A percentile compares a stretch with the other conserved stretches of the same genome.
These are phyloP conservation scores for Chelon labrosus DNA, from an alignment of 2,797 vertebrate genomes.

Conservation along the genomic window DNA sequence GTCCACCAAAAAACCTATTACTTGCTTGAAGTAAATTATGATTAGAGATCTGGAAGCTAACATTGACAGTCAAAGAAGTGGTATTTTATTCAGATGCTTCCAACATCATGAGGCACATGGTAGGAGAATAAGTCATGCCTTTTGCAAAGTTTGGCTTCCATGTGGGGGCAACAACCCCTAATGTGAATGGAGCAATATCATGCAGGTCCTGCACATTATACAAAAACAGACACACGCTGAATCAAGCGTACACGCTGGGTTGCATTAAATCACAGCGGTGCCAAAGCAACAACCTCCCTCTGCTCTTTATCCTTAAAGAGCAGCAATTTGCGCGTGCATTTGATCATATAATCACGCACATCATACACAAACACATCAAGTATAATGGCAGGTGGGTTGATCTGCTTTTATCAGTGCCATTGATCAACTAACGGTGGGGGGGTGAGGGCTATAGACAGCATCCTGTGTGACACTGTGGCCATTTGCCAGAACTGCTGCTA, in stretches of 20 bases:
- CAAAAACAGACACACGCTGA: slow-evolving; percentile 38
- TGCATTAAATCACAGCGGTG: slow-evolving; percentile 32
- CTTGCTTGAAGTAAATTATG: background rate
- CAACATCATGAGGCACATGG: slow-evolving; percentile 13
- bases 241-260: slow-evolving; percentile 37
- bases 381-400: slow-evolving; percentile 24
- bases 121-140: background rate
- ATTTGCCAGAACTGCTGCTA: slow-evolving; percentile 54
- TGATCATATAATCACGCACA: slow-evolving; percentile 48
- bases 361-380: slow-evolving; percentile 19
- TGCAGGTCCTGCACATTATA: slow-evolving; percentile 24
- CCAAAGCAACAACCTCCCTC: slow-evolving; percentile 33
- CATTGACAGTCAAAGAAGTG: slow-evolving; percentile 2
- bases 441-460: slow-evolving; percentile 1
- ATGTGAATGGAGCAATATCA: slow-evolving; percentile 22
- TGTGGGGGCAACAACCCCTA: slow-evolving; percentile 19
- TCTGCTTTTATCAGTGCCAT: slow-evolving; percentile 37
- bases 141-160: slow-evolving; percentile 17
- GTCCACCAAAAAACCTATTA: background rate
- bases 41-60: background rate
- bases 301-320: slow-evolving; percentile 52
- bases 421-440: slow-evolving; percentile 55
- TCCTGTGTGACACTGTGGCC: slow-evolving; percentile 46
- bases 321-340: slow-evolving; percentile 37
- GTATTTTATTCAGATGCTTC: slow-evolving; percentile 8